Conservation (phyloP, 1,140 invertebrate species). For the Euwallacea fornicatus region DNA sequence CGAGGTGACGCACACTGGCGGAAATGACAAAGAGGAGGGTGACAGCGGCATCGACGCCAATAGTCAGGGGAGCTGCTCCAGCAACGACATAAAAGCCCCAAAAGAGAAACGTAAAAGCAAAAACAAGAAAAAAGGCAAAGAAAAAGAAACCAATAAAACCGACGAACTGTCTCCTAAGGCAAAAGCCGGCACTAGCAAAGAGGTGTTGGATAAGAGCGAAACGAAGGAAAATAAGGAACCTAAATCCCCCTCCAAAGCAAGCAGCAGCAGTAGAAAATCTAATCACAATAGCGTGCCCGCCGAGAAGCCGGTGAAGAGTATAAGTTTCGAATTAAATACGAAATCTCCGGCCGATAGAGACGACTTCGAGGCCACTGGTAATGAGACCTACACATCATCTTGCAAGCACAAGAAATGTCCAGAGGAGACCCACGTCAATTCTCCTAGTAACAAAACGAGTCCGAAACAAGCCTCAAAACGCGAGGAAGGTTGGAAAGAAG, state of each 20-base stretch:
- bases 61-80: slow-evolving; percentile 81
- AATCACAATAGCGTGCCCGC: not conserved
- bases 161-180: slow-evolving; percentile 24
- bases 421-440: slow-evolving; percentile 23
- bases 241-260: slow-evolving; percentile 19
- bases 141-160: slow-evolving; percentile 15
- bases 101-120: slow-evolving; percentile 76
- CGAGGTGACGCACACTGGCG: slow-evolving; percentile 50
- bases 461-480: slow-evolving; percentile 72
- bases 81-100: slow-evolving; percentile 68
- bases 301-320: slow-evolving; percentile 54
- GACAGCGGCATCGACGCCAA: slow-evolving; percentile 87
- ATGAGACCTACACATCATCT: slow-evolving; percentile 52
- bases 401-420: slow-evolving; percentile 30
- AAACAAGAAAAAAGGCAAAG: slow-evolving; percentile 65
- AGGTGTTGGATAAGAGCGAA: slow-evolving; percentile 34
- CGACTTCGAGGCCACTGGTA: slow-evolving; percentile 70
- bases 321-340: slow-evolving; percentile 62
- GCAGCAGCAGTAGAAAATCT: not conserved
- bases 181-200: slow-evolving; percentile 40
- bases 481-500: slow-evolving; percentile 97
- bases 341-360: slow-evolving; percentile 67
- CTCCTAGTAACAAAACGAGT: slow-evolving; percentile 55
- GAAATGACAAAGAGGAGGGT: slow-evolving; percentile 72
- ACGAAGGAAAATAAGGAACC: slow-evolving; percentile 31